phyloP scores from a whole-genome alignment of 1,140 invertebrate genomes.

The Metopolophium dirhodum region DNA sequence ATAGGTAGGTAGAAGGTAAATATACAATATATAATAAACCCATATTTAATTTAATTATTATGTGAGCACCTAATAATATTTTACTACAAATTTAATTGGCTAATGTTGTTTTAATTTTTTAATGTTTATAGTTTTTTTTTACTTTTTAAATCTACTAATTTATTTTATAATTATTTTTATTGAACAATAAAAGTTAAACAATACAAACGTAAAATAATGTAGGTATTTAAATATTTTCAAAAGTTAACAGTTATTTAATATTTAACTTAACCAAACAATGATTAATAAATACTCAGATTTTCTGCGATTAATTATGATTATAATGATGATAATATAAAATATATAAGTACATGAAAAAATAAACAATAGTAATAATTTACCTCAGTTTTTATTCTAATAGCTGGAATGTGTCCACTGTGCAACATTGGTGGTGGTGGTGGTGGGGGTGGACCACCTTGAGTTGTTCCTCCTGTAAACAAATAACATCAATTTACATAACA shows the following conservation, averaged over 20 bases:
- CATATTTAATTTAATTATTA: neutral
- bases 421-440: slow-evolving; percentile 68
- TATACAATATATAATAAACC: neutral
- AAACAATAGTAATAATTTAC: slow-evolving; percentile 59
- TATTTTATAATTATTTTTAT: neutral
- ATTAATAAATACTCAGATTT: neutral
- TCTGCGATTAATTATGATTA: neutral
- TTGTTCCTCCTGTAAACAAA: slow-evolving; percentile 41
- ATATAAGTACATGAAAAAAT: neutral
- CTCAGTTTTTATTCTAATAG: slow-evolving; percentile 66
- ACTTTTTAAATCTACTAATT: neutral
- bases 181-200: neutral
- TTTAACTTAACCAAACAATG: neutral
- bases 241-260: neutral
- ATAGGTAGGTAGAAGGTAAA: neutral
- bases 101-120: neutral
- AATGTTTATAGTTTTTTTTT: neutral
- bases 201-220: neutral
- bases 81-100: neutral
- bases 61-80: neutral
- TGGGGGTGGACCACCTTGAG: slow-evolving; percentile 59
- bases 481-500: neutral
- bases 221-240: neutral
- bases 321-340: neutral
- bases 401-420: slow-evolving; percentile 65